A percentile compares a stretch with the other conserved stretches of the same genome.
Conservation (phyloP, 2,888 invertebrate species). For the Erebia aethiops region DNA sequence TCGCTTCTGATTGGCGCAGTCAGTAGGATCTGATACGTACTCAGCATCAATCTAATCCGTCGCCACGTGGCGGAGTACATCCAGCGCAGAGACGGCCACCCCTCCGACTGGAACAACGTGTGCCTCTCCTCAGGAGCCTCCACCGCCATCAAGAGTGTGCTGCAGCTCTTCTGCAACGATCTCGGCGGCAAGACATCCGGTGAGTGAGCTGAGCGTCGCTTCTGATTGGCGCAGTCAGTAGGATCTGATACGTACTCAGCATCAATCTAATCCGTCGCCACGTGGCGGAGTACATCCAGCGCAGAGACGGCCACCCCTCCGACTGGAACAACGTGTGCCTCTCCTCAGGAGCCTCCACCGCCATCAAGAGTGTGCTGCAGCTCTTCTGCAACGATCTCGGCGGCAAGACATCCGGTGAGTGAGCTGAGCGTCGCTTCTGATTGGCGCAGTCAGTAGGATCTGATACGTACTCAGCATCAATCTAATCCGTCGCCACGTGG, state of each 20-base stretch:
- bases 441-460: neutral
- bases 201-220: constrained; percentile 40
- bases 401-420: constrained; percentile 82
- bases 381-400: constrained; percentile 80
- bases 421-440: too few relatives aligned
- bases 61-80: constrained; percentile 89
- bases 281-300: constrained; percentile 91
- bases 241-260: too few relatives aligned
- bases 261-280: too few relatives aligned
- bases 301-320: constrained; percentile 90
- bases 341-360: constrained; percentile 95
- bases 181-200: constrained; percentile 83
- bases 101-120: constrained; percentile 89
- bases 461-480: too few relatives aligned
- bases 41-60: too few relatives aligned
- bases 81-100: constrained; percentile 89
- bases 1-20: neutral
- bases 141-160: constrained; percentile 94
- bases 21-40: too few relatives aligned
- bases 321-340: constrained; percentile 92
- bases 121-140: constrained; percentile 95
- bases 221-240: neutral
- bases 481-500: constrained; percentile 59
- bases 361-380: constrained; percentile 94
- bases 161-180: constrained; percentile 86